phyloP scores from a whole-genome alignment of 1,140 invertebrate species.

The Drosophila seguyi region DNA sequence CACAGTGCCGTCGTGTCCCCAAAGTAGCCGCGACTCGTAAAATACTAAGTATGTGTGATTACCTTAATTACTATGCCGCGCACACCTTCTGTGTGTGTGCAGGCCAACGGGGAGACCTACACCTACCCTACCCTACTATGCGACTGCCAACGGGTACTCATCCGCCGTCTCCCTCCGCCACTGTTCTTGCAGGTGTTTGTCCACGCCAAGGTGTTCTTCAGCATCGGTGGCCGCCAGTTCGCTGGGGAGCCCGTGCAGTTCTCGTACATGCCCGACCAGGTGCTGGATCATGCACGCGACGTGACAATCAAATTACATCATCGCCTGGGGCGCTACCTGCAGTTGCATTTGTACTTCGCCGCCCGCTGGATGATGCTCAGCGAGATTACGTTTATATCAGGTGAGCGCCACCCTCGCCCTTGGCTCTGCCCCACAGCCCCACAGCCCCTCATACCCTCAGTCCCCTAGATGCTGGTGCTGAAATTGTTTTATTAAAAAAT shows the following conservation, averaged over 20 bases:
- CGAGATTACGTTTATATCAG: constrained; percentile 93
- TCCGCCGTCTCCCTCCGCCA: constrained; percentile 8
- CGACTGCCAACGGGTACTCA: constrained; percentile 43
- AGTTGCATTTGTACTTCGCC: constrained; percentile 93
- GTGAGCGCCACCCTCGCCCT: constrained; percentile 86
- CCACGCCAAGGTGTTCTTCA: constrained; percentile 90
- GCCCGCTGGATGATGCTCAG: constrained; percentile 95
- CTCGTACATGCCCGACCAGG: constrained; percentile 92
- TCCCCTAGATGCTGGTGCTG: constrained; percentile 1
- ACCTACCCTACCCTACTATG: not conserved
- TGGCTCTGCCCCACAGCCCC: not conserved
- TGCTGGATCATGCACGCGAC: constrained; percentile 93
- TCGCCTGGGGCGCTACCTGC: constrained; percentile 90
- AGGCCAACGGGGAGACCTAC: not conserved
- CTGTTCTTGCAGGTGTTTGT: constrained; percentile 88
- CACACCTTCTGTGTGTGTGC: constrained; percentile 26
- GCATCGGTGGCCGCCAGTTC: constrained; percentile 90
- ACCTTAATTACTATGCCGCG: constrained; percentile 70
- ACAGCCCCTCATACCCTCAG: too few relatives aligned
- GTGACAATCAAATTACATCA: constrained; percentile 93
- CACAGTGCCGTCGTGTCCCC: not conserved
- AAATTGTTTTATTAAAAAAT: constrained; percentile 66
- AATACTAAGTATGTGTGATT: constrained; percentile 16
- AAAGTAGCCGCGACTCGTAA: constrained; percentile 9
- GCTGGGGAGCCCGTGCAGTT: constrained; percentile 86